Evolutionary conservation across 2,113 vertebrate species (phyloP).

Genomic region (Ctenomys sociabilis): DNA sequence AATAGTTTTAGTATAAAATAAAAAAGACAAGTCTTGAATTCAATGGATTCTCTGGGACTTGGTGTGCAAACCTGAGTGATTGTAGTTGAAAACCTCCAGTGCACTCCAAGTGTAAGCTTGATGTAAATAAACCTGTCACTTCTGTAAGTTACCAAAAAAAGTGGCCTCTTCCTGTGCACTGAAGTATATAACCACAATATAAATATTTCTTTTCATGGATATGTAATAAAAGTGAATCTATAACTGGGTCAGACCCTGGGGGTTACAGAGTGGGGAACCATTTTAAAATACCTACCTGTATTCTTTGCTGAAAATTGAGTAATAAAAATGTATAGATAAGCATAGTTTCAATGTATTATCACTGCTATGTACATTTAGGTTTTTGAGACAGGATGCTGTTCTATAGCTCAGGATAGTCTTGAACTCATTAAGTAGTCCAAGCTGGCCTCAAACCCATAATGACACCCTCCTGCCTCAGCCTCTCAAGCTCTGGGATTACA

Average conservation of each 20-base stretch:
- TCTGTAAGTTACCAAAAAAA: background rate
- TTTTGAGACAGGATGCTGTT: background rate
- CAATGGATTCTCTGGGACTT: conserved; percentile 58
- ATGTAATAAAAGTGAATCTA: background rate
- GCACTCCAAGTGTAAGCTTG: background rate
- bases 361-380: background rate
- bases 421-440: background rate
- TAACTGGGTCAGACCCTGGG: background rate
- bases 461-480: background rate
- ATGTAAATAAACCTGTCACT: background rate
- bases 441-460: background rate
- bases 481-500: background rate
- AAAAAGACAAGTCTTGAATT: conserved; percentile 67
- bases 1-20: conserved; percentile 67
- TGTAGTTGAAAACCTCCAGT: conserved; percentile 13
- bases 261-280: background rate
- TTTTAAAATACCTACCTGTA: background rate
- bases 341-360: background rate
- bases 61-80: background rate
- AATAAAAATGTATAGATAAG: background rate
- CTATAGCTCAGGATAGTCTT: background rate
- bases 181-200: background rate
- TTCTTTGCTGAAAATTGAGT: conserved; percentile 3
- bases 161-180: background rate
- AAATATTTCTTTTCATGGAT: background rate